Evolutionary conservation across 2,888 invertebrate genomes (phyloP).

Genomic region (Tuta absoluta): DNA sequence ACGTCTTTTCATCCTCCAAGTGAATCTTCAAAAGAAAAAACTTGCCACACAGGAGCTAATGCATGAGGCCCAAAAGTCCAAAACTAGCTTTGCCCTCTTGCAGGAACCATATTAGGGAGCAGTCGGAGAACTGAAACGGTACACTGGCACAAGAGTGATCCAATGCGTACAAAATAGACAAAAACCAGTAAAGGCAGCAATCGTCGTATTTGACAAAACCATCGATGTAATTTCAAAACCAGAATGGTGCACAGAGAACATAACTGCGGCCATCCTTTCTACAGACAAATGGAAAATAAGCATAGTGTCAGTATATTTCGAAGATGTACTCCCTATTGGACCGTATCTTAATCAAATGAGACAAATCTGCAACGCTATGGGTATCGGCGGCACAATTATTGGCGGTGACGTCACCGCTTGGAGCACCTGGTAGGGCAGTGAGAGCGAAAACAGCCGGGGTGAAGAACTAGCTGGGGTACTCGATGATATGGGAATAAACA

Average conservation of each 20-base stretch:
- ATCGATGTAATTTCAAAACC: background rate
- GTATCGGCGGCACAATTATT: background rate
- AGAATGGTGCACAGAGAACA: constrained; percentile 12
- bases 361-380: background rate
- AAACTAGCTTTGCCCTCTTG: constrained; percentile 22
- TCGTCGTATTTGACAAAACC: constrained; percentile 5
- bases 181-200: constrained; percentile 6
- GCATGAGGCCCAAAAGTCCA: constrained; percentile 7
- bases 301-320: constrained; percentile 11
- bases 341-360: background rate
- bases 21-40: too few species aligned
- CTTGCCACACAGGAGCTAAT: constrained; percentile 23
- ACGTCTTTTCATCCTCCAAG: too few species aligned
- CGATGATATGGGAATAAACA: background rate
- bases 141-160: background rate
- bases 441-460: background rate
- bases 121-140: background rate
- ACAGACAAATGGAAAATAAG: constrained; percentile 8
- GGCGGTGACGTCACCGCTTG: constrained; percentile 5
- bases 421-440: constrained; percentile 16
- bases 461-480: constrained; percentile 5
- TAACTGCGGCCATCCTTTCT: constrained; percentile 2
- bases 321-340: background rate
- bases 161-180: background rate
- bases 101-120: constrained; percentile 26